These are phyloP conservation scores for Camponotus floridanus DNA, from an alignment of 1,140 invertebrate genomes.

Conservation along the genomic window DNA sequence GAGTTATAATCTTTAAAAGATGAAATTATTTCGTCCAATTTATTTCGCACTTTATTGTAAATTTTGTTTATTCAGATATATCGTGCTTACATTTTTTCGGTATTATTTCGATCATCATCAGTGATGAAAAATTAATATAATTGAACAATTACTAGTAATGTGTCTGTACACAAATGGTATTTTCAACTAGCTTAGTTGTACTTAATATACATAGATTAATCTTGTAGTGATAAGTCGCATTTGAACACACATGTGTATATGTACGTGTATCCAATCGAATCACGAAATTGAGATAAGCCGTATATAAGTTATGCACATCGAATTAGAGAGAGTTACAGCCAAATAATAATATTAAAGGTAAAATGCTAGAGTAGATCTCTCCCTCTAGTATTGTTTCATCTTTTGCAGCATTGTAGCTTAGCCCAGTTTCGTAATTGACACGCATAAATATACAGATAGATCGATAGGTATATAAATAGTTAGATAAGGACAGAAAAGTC, in stretches of 20 bases:
- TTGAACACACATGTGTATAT: not conserved
- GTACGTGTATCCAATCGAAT: not conserved
- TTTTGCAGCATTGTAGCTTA: slow-evolving; percentile 36
- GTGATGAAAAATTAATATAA: not conserved
- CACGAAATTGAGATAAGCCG: slow-evolving; percentile 13
- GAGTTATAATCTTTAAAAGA: not conserved
- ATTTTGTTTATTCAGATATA: slow-evolving; percentile 1
- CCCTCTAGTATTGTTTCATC: not conserved
- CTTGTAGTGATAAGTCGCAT: slow-evolving; percentile 11
- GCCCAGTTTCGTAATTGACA: slow-evolving; percentile 46
- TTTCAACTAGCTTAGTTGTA: not conserved
- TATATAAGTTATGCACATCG: not conserved
- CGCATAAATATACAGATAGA: slow-evolving; percentile 22
- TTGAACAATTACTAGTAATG: slow-evolving; percentile 1
- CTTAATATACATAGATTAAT: slow-evolving; percentile 6
- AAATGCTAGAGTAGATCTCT: slow-evolving; percentile 18
- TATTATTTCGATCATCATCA: not conserved
- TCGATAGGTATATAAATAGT: slow-evolving; percentile 5
- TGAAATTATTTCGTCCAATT: slow-evolving; percentile 7
- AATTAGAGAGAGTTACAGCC: not conserved
- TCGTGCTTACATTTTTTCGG: not conserved
- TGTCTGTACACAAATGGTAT: slow-evolving; percentile 18
- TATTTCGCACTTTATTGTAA: not conserved
- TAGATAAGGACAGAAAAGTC: slow-evolving; percentile 54
- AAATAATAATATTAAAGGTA: not conserved